phyloP scores from a whole-genome alignment of 2,888 invertebrate species.

The Athalia cordata region DNA sequence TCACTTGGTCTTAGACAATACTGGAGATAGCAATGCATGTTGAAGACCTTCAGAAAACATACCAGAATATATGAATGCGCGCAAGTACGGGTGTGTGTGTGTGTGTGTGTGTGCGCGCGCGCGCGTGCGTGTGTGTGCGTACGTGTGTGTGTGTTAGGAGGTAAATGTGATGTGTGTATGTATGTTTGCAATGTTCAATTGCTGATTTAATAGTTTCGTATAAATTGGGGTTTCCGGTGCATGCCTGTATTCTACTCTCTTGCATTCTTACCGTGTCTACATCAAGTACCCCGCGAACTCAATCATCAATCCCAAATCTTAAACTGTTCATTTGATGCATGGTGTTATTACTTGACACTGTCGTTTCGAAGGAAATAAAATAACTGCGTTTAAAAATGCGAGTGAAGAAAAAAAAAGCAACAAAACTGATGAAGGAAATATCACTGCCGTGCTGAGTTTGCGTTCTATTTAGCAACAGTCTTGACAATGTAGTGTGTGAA shows the following conservation, averaged over 20 bases:
- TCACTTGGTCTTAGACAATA: background rate
- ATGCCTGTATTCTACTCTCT: conserved; percentile 61
- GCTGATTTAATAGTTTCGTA: conserved; percentile 39
- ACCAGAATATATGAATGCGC: background rate
- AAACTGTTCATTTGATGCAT: conserved; percentile 58
- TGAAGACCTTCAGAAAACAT: conserved; percentile 15
- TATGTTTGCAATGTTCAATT: conserved; percentile 28
- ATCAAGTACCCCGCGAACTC: conserved; percentile 60
- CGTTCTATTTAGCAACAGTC: conserved; percentile 43
- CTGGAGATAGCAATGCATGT: background rate
- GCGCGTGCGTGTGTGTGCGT: conserved; percentile 13
- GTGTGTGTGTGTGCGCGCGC: background rate
- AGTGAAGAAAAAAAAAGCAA: conserved; percentile 50
- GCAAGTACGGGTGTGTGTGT: conserved; percentile 6
- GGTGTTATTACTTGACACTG: conserved; percentile 53
- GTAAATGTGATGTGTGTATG: conserved; percentile 7
- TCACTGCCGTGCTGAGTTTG: conserved; percentile 40
- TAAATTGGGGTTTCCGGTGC: conserved; percentile 64
- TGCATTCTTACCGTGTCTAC: conserved; percentile 60
- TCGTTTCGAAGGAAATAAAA: conserved; percentile 21
- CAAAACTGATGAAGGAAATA: conserved; percentile 44
- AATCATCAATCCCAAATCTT: conserved; percentile 65
- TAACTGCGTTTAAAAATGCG: conserved; percentile 43
- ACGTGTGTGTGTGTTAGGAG: background rate
- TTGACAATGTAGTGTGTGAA: conserved; percentile 52